These are phyloP conservation scores for Polymixis flavicincta DNA, from an alignment of 2,888 invertebrate genomes.

Conservation along the genomic window DNA sequence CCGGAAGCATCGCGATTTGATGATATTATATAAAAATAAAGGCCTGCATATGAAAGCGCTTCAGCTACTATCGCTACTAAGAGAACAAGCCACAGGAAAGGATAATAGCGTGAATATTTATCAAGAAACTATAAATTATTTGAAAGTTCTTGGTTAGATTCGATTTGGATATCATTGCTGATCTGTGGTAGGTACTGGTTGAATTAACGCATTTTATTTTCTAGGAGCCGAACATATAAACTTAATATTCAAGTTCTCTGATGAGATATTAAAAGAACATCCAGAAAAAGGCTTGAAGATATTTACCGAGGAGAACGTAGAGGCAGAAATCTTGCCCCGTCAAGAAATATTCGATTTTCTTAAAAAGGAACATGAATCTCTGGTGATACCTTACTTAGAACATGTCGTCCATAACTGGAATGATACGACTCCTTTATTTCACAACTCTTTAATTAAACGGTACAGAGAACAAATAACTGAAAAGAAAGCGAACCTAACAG, in stretches of 20 bases:
- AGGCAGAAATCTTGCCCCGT: slow-evolving; percentile 97
- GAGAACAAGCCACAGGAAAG: slow-evolving; percentile 93
- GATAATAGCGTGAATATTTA: slow-evolving; percentile 95
- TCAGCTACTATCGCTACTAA: slow-evolving; percentile 92
- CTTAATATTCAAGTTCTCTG: slow-evolving; percentile 97
- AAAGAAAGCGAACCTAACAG: slow-evolving; percentile 78
- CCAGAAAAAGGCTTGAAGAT: slow-evolving; percentile 97
- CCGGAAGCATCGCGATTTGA: slow-evolving; percentile 97
- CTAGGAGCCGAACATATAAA: slow-evolving; percentile 94
- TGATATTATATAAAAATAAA: slow-evolving; percentile 98
- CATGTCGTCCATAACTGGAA: slow-evolving; percentile 97
- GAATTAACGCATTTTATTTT: slow-evolving; percentile 36
- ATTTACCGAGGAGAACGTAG: slow-evolving; percentile 96
- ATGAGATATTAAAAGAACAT: slow-evolving; percentile 96
- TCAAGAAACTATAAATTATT: slow-evolving; percentile 96
- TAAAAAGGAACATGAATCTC: slow-evolving; percentile 93
- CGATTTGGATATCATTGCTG: not conserved
- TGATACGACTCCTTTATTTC: slow-evolving; percentile 95
- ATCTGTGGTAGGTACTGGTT: not conserved
- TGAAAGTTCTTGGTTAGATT: slow-evolving; percentile 95
- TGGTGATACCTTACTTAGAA: slow-evolving; percentile 98
- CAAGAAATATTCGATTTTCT: slow-evolving; percentile 97
- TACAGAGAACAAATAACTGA: slow-evolving; percentile 94
- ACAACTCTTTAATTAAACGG: slow-evolving; percentile 97
- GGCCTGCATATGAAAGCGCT: slow-evolving; percentile 97